phyloP scores from a whole-genome alignment of 2,888 invertebrate species.

The Scaptomyza reducta region DNA sequence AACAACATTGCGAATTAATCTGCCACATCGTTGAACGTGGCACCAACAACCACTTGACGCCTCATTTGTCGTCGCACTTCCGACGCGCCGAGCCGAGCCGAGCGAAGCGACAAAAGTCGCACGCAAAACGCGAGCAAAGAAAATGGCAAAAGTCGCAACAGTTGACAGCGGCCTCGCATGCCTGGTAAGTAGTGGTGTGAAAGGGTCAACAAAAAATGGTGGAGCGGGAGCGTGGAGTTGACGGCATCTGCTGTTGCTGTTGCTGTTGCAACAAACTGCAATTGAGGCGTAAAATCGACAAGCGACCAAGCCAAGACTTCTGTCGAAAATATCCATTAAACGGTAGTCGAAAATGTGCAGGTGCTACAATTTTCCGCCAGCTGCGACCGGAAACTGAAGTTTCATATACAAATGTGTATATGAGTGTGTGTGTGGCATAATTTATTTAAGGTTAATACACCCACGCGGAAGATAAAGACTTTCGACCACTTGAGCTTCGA shows the following conservation, averaged over 20 bases:
- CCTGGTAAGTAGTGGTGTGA: conserved; percentile 49
- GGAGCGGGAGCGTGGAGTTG: background rate
- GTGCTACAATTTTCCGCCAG: conserved; percentile 37
- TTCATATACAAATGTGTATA: conserved; percentile 2
- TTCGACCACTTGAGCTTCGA: conserved; percentile 44
- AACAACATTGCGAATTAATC: conserved; percentile 30
- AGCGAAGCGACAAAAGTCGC: conserved; percentile 47
- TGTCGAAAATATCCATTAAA: conserved; percentile 28
- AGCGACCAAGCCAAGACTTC: conserved; percentile 24
- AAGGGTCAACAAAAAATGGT: conserved; percentile 5
- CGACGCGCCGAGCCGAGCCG: conserved; percentile 35
- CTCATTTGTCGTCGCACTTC: conserved; percentile 63
- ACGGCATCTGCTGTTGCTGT: conserved; percentile 16
- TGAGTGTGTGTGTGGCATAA: conserved; percentile 32
- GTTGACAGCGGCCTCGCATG: conserved; percentile 10
- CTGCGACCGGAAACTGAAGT: conserved; percentile 17
- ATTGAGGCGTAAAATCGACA: conserved; percentile 60
- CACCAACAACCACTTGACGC: conserved; percentile 30
- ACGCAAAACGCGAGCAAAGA: conserved; percentile 29
- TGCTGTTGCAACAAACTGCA: conserved; percentile 27
- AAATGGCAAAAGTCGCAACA: conserved; percentile 27
- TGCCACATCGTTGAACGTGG: conserved; percentile 23
- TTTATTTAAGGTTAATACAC: conserved; percentile 37
- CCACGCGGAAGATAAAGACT: conserved; percentile 18
- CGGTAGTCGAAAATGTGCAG: conserved; percentile 24